Evolutionary conservation across 2,797 vertebrate species (phyloP).

Genomic region (Acanthopagrus latus): DNA sequence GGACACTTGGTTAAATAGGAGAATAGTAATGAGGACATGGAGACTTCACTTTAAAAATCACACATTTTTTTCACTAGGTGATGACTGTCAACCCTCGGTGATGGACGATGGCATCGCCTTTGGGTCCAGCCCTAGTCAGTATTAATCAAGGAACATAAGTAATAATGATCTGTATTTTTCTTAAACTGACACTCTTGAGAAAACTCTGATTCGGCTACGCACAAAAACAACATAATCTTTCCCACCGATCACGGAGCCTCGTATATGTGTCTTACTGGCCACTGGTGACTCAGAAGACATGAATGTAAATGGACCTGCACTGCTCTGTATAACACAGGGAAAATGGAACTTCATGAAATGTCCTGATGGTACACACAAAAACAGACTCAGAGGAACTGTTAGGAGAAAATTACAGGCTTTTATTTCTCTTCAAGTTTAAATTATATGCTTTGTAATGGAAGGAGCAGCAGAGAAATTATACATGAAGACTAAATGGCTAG

Average conservation of each 20-base stretch:
- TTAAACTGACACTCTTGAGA: background rate
- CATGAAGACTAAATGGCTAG: background rate
- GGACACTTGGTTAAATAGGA: no score
- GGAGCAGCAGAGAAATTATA: background rate
- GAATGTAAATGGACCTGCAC: background rate
- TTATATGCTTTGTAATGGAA: constrained; percentile 22
- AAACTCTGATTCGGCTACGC: background rate
- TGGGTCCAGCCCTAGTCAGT: no score
- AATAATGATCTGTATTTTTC: background rate
- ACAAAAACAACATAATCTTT: background rate
- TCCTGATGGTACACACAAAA: background rate
- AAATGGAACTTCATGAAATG: constrained; percentile 28
- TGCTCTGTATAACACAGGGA: constrained; percentile 12
- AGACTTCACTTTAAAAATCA: no score
- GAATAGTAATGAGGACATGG: no score
- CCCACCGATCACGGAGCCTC: background rate
- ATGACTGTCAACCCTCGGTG: no score
- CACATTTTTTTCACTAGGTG: no score
- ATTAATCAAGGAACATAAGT: no score
- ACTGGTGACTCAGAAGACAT: background rate
- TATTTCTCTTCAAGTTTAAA: constrained; percentile 23
- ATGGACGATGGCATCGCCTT: no score
- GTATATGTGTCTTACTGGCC: background rate
- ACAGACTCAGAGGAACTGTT: background rate
- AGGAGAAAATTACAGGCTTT: constrained; percentile 33